These are phyloP conservation scores for Merodon equestris DNA, from an alignment of 2,888 invertebrate genomes.

Conservation along the genomic window DNA sequence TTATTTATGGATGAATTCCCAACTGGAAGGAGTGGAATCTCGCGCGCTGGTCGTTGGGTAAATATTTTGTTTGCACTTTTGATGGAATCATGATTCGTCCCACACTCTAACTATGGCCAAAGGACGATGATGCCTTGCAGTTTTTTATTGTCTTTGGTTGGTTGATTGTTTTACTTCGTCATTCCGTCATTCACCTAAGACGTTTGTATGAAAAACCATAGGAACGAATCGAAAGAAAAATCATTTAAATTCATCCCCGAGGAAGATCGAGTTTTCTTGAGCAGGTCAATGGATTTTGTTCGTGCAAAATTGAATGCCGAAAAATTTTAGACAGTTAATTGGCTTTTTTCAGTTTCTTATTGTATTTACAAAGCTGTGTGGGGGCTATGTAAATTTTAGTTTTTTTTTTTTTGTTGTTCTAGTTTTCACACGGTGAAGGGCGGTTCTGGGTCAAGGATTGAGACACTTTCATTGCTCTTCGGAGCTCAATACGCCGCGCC, in stretches of 20 bases:
- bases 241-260: slow-evolving; percentile 17
- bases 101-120: neutral
- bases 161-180: slow-evolving; percentile 15
- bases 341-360: too few relatives aligned
- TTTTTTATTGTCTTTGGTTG: neutral
- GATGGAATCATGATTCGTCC: slow-evolving; percentile 14
- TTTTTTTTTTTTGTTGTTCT: too few relatives aligned
- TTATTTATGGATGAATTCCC: slow-evolving; percentile 44
- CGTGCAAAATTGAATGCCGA: slow-evolving; percentile 20
- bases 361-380: too few relatives aligned
- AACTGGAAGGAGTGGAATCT: neutral
- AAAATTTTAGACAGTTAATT: slow-evolving; percentile 30
- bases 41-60: slow-evolving; percentile 12
- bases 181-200: neutral
- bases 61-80: slow-evolving; percentile 46
- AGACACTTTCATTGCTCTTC: too few relatives aligned
- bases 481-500: too few relatives aligned
- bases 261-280: slow-evolving; percentile 8
- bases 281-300: slow-evolving; percentile 39
- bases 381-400: too few relatives aligned
- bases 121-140: too few relatives aligned
- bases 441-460: too few relatives aligned
- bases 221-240: neutral
- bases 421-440: too few relatives aligned
- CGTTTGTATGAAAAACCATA: neutral